phyloP scores from a whole-genome alignment of 2,888 invertebrate genomes.

The Ferdinandea cuprea region DNA sequence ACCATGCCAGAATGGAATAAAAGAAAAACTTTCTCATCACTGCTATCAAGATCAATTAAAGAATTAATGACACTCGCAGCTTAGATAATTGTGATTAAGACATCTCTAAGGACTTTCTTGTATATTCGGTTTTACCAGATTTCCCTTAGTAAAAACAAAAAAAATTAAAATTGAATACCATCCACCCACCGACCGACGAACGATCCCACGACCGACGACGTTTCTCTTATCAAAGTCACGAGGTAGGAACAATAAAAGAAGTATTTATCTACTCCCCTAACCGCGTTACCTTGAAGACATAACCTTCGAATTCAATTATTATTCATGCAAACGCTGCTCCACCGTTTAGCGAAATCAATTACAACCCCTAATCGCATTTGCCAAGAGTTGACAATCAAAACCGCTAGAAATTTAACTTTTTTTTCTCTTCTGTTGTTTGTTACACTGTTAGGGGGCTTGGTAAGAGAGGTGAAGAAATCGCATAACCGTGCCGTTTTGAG shows the following conservation, averaged over 20 bases:
- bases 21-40: slow-evolving; percentile 70
- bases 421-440: slow-evolving; percentile 15
- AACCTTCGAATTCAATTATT: slow-evolving; percentile 74
- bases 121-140: slow-evolving; percentile 42
- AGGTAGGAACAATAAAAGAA: slow-evolving; percentile 70
- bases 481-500: slow-evolving; percentile 11
- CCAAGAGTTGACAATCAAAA: slow-evolving; percentile 73
- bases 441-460: background rate
- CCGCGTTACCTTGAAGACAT: slow-evolving; percentile 63
- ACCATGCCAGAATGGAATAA: slow-evolving; percentile 31
- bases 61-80: slow-evolving; percentile 63
- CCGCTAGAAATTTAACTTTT: slow-evolving; percentile 61
- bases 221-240: slow-evolving; percentile 59
- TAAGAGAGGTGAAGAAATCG: slow-evolving; percentile 10
- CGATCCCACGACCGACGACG: slow-evolving; percentile 15
- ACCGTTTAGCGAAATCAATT: slow-evolving; percentile 74
- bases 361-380: slow-evolving; percentile 74
- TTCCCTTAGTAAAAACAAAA: slow-evolving; percentile 14
- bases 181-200: no score
- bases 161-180: no score
- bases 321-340: slow-evolving; percentile 73
- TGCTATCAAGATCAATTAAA: slow-evolving; percentile 71
- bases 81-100: slow-evolving; percentile 54
- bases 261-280: slow-evolving; percentile 51
- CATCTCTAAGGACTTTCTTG: slow-evolving; percentile 38